These are phyloP conservation scores for Leptopilina syphax DNA, from an alignment of 2,888 invertebrate species.

Conservation along the genomic window DNA sequence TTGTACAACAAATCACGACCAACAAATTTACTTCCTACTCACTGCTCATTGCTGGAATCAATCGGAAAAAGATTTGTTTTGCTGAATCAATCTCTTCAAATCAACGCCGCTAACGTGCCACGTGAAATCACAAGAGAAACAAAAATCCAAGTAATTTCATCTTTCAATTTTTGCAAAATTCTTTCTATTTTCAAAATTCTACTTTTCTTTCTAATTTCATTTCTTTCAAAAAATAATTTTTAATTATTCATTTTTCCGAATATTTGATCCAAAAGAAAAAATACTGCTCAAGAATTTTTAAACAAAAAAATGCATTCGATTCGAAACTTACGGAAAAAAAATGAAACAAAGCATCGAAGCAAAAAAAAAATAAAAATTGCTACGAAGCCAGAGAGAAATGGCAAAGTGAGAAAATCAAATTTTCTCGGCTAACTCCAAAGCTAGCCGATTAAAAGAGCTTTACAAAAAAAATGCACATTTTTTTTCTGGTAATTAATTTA, in stretches of 20 bases:
- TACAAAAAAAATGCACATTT: background rate
- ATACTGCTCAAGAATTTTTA: background rate
- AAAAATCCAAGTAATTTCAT: background rate
- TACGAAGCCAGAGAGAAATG: background rate
- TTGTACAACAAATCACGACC: conserved; percentile 62
- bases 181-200: too few species aligned
- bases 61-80: conserved; percentile 69
- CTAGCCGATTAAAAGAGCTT: conserved; percentile 8
- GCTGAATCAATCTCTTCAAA: conserved; percentile 58
- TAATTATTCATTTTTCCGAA: too few species aligned
- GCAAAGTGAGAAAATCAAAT: background rate
- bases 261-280: background rate
- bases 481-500: background rate
- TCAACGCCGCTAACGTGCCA: conserved; percentile 13
- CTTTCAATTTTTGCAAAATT: background rate
- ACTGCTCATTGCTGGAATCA: conserved; percentile 69
- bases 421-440: background rate
- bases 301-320: background rate
- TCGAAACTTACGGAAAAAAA: background rate
- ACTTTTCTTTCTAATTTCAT: background rate
- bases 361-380: background rate
- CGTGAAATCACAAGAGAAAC: background rate
- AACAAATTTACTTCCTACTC: conserved; percentile 55
- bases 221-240: background rate
- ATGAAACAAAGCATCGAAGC: background rate